Percentiles rank a stretch among this genome's conserved stretches.
Conservation (phyloP, 2,888 invertebrate genomes). For the Helicoverpa assulta region DNA sequence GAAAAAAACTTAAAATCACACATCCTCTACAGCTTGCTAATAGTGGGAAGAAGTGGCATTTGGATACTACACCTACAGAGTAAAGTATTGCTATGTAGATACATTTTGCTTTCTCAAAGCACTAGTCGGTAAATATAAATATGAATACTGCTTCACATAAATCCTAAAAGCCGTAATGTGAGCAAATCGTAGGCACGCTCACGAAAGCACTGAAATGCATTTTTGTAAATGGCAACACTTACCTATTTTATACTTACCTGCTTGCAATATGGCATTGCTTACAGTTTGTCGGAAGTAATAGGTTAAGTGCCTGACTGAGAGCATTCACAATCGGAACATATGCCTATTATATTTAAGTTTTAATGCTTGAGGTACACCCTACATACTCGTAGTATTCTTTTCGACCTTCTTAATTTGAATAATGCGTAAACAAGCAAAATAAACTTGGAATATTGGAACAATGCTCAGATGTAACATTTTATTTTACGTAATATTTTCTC, state of each 20-base stretch:
- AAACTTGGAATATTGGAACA: not conserved
- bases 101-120: too few species aligned
- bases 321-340: not conserved
- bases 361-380: too few species aligned
- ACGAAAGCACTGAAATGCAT: conserved; percentile 13
- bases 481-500: not conserved
- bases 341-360: not conserved
- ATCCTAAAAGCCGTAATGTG: not conserved
- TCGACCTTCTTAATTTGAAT: not conserved
- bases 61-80: too few species aligned
- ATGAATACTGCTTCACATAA: not conserved
- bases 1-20: too few species aligned
- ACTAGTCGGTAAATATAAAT: not conserved
- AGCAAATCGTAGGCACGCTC: not conserved
- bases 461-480: not conserved
- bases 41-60: too few species aligned
- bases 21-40: too few species aligned
- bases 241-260: not conserved
- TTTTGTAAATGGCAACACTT: conserved; percentile 11
- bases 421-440: not conserved
- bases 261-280: conserved; percentile 21
- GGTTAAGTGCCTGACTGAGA: conserved; percentile 15
- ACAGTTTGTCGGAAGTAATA: conserved; percentile 7
- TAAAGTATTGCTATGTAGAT: too few species aligned
- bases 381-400: too few species aligned